phyloP scores from a whole-genome alignment of 2,888 invertebrate genomes.

The Macrosoma leucophasiata region DNA sequence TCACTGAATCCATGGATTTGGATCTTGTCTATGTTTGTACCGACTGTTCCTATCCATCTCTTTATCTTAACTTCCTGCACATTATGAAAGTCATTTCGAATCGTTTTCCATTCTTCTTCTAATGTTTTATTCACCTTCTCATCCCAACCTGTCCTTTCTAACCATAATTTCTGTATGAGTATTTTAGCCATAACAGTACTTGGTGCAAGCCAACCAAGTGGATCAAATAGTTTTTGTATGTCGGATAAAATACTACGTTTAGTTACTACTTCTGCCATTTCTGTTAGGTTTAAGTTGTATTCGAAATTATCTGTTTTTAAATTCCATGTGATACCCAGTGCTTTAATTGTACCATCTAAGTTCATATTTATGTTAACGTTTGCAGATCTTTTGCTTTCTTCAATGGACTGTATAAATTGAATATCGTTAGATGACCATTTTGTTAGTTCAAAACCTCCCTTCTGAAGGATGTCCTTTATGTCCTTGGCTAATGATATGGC shows the following conservation, averaged over 20 bases:
- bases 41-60: constrained; percentile 7
- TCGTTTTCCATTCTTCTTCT: constrained; percentile 15
- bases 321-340: constrained; percentile 19
- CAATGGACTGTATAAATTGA: constrained; percentile 15
- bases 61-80: constrained; percentile 5
- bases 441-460: constrained; percentile 31
- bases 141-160: constrained; percentile 18
- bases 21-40: not conserved
- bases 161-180: constrained; percentile 23
- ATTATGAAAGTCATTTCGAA: constrained; percentile 11
- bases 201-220: too few relatives aligned
- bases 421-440: constrained; percentile 26
- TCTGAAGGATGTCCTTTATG: constrained; percentile 21
- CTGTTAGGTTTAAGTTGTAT: too few relatives aligned
- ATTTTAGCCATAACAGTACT: constrained; percentile 13
- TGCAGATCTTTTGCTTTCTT: constrained; percentile 7
- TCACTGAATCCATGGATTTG: constrained; percentile 17
- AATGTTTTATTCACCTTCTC: constrained; percentile 8
- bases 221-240: too few relatives aligned
- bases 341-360: constrained; percentile 15
- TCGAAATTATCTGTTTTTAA: constrained; percentile 16
- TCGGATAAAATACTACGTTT: too few relatives aligned
- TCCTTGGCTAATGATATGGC: constrained; percentile 19
- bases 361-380: constrained; percentile 9
- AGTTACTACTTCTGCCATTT: too few relatives aligned